Evolutionary conservation across 1,140 invertebrate genomes (phyloP), one percentile per base, ranked within the genome.

Genomic region (Apis florea): DNA sequence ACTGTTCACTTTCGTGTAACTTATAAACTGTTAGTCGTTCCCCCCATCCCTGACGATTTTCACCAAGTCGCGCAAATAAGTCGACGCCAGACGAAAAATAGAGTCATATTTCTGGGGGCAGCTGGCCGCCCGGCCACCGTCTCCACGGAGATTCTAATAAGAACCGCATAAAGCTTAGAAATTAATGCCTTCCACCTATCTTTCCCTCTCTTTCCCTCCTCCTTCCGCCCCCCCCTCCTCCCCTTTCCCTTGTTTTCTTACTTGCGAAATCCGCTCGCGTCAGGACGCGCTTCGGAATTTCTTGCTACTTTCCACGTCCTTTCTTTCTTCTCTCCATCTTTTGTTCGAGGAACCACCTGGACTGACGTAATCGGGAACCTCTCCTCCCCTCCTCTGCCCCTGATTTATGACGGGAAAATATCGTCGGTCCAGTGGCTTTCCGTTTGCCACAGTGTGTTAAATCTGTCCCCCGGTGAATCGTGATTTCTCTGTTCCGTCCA

Each of bases 101-200:
- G 86, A 88, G 79, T 84, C 88, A 89, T 90, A 90, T 89, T 87
- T 88, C 68, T 83, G 73, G 75, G 79, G 81, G 82, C 88, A 89
- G 88, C 88, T 89, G 83, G 67, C 70, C 82, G 83, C 79, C 83
- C 84, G 79, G 24, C 59, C 31, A 31, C 31, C 31, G 31, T 88
- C 82, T 74, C 79, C 78, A 75, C 64, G 53, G 85, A 89, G 89
- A 89, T 90, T 90, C 86, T 90, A 89, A 90, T 90, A 90, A 90
- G 89, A 88, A 85, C 83, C 78, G 82, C 85, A 85, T 90, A 90
- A 90, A 90, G 81, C 86, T 88, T 86, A 88, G 86, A 85, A 90
- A 90, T 89, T 89, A 89, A 89, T 89, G 88, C 86, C 88, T 68
- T 88, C 85, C 76, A 79, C 79, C 83, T 87, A 84, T 87, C 86